These are phyloP conservation scores for Chelon labrosus DNA, from an alignment of 2,797 vertebrate genomes.

Conservation along the genomic window DNA sequence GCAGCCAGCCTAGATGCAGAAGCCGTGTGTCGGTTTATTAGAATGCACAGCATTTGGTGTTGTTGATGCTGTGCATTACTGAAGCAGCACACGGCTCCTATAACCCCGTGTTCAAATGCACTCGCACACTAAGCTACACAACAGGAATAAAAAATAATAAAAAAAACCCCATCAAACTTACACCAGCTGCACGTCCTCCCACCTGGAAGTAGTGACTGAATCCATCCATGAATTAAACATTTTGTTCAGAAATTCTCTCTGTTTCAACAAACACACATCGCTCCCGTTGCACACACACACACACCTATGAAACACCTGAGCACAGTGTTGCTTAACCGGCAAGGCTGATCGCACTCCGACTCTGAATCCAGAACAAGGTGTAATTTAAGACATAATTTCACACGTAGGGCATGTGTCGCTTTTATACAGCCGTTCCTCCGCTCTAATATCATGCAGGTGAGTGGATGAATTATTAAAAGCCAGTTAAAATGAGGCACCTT, in stretches of 20 bases:
- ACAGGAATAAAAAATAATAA: constrained; percentile 16
- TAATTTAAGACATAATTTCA: neutral
- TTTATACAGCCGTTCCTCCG: neutral
- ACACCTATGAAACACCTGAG: constrained; percentile 6
- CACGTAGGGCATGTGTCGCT: neutral
- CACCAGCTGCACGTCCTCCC: constrained; percentile 38
- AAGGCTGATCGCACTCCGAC: neutral
- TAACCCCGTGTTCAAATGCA: constrained; percentile 3
- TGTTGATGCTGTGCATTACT: neutral
- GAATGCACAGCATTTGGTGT: neutral
- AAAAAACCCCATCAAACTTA: constrained; percentile 4
- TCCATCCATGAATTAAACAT: constrained; percentile 48
- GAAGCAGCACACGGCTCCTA: constrained; percentile 3
- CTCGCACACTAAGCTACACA: constrained; percentile 1
- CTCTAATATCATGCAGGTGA: neutral
- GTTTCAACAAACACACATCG: neutral
- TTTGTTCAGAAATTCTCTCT: constrained; percentile 10
- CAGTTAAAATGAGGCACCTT: no score
- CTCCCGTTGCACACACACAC: neutral
- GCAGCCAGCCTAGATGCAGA: neutral
- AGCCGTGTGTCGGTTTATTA: neutral
- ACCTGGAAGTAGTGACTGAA: constrained; percentile 38
- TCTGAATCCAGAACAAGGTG: neutral
- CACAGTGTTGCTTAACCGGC: constrained; percentile 5
- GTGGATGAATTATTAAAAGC: neutral